Percentiles rank a stretch among this genome's conserved stretches.
These are phyloP conservation scores for Temnothorax unifasciatus DNA, from an alignment of 2,888 invertebrate genomes.

Conservation along the genomic window DNA sequence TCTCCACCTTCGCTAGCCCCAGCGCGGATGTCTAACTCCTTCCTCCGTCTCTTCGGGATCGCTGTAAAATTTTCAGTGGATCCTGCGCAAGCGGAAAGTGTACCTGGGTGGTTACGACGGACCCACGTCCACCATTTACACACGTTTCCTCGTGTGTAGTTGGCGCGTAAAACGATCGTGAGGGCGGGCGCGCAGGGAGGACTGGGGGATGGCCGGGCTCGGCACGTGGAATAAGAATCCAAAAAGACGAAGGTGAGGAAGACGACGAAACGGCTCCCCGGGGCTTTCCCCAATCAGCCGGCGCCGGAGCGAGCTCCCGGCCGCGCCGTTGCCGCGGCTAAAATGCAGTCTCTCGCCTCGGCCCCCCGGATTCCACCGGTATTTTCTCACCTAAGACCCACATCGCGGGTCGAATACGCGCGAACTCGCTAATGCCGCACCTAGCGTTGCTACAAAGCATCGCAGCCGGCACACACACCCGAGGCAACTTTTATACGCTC, in stretches of 20 bases:
- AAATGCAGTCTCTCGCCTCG: slow-evolving; percentile 75
- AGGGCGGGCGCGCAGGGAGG: slow-evolving; percentile 26
- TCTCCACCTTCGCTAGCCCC: slow-evolving; percentile 33
- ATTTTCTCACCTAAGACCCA: slow-evolving; percentile 24
- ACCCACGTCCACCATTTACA: slow-evolving; percentile 72
- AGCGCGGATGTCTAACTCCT: slow-evolving; percentile 67
- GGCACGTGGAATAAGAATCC: slow-evolving; percentile 74
- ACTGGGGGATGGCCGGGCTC: neutral
- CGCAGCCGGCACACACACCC: slow-evolving; percentile 19
- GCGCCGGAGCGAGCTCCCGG: slow-evolving; percentile 57
- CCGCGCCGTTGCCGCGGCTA: slow-evolving; percentile 62
- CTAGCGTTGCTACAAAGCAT: slow-evolving; percentile 21
- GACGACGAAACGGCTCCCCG: slow-evolving; percentile 81
- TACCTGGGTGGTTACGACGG: slow-evolving; percentile 55
- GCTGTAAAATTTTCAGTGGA: slow-evolving; percentile 73
- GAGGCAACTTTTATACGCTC: slow-evolving; percentile 68
- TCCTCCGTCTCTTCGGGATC: slow-evolving; percentile 69
- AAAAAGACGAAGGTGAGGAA: slow-evolving; percentile 75
- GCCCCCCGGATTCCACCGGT: slow-evolving; percentile 45
- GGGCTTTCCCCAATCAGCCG: slow-evolving; percentile 83
- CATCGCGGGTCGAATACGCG: slow-evolving; percentile 51
- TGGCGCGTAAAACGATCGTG: slow-evolving; percentile 73
- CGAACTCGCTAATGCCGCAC: slow-evolving; percentile 69
- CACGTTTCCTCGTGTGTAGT: slow-evolving; percentile 66
- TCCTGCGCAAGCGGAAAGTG: slow-evolving; percentile 63